Base-by-base conservation (phyloP, 2,888 invertebrate genomes). In the Chymomyza amoena region DNA sequence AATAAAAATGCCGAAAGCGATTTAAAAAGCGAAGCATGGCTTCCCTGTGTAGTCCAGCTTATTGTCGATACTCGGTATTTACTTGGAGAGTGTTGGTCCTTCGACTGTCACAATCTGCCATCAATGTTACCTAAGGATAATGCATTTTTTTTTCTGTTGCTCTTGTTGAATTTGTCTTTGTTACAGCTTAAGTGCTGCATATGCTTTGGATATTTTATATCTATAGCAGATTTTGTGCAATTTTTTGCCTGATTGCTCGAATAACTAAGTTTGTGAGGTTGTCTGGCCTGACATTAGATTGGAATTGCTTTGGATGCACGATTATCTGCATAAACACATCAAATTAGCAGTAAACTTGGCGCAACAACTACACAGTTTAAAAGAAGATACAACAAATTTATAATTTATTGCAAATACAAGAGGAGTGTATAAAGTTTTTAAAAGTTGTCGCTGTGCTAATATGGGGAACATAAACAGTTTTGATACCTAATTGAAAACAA, bases 401-500 rank as follows among this genome's bases (percentile, higher is more conserved):
- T 36, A 56, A 56, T 56, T 64, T 64, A 61, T 9, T 52, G n/a
- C 32, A 28, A 18, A 50, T 45, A 61, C 61, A 6, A 18, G 45
- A 13, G 57, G 28, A 10, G 13, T 57, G 7, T 9, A 4, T 15
- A 28, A 25, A 18, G 13, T 20, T n/a, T 60, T 15, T 39, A 28
- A 52, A 18, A 28, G 61, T 64, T 45, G 39, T 61, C n/a, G 64
- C 28, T 51, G 13, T 25, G 20, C 32, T 50, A 10, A 56, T 56
- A 56, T 56, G 59, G n/a, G 5, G 2, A n/a, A 51, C 52, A 16
- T 25, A 56, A 65, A 73, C 52, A 70, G 62, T 71, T 73, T 75
- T 75, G 87, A 80, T 76, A 71, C 74, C 70, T 87, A 89, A 84
- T 87, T 81, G 80, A 88, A 88, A 87, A 85, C 81, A 83, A 89